Percentiles rank a stretch among this genome's conserved stretches.
These are phyloP conservation scores for Liodrosophila aerea DNA, from an alignment of 2,888 invertebrate genomes.

Conservation along the genomic window DNA sequence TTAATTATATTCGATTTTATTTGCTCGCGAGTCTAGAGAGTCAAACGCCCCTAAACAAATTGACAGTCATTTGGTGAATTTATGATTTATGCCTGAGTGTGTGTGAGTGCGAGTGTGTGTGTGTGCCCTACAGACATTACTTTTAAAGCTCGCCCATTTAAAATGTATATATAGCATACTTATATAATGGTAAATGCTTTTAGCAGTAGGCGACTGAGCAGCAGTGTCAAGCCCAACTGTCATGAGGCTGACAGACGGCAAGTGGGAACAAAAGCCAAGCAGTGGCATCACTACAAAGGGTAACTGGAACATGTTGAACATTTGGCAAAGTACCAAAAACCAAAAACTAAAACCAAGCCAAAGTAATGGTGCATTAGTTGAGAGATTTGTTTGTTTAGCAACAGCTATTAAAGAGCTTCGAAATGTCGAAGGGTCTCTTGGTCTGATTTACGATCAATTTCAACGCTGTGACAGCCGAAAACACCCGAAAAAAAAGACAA, in stretches of 20 bases:
- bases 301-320: constrained; percentile 65
- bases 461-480: constrained; percentile 10
- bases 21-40: neutral
- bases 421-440: constrained; percentile 9
- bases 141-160: no score
- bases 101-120: constrained; percentile 35
- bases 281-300: constrained; percentile 13
- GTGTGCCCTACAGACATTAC: no score
- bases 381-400: constrained; percentile 26
- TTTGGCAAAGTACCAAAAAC: constrained; percentile 59
- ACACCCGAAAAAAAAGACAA: constrained; percentile 1
- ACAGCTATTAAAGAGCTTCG: constrained; percentile 30
- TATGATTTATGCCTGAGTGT: constrained; percentile 40
- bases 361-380: no score
- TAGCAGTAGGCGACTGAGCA: neutral
- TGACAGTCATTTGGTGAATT: constrained; percentile 23
- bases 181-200: no score
- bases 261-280: constrained; percentile 27
- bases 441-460: constrained; percentile 28
- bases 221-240: constrained; percentile 60
- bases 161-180: no score
- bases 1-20: constrained; percentile 22
- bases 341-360: neutral
- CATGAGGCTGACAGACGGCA: constrained; percentile 63
- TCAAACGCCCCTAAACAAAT: constrained; percentile 20